phyloP scores from a whole-genome alignment of 2,888 invertebrate genomes.

The Heliconius ismenius region DNA sequence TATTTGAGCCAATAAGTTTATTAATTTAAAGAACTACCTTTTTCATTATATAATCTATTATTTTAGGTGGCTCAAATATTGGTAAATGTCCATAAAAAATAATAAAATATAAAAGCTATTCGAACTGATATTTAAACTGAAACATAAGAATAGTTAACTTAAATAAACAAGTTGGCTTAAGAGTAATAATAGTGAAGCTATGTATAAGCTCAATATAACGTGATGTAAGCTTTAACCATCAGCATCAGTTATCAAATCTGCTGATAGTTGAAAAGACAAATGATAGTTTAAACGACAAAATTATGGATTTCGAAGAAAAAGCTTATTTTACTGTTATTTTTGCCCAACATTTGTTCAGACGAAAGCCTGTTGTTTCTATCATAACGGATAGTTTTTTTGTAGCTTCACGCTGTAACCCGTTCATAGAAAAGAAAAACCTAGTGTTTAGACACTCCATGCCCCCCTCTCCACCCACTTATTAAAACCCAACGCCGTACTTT shows the following conservation, averaged over 20 bases:
- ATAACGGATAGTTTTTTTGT: too few relatives aligned
- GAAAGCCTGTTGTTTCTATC: neutral
- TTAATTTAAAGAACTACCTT: neutral
- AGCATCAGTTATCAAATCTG: neutral
- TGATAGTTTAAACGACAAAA: neutral
- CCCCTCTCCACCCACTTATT: too few relatives aligned
- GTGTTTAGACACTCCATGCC: too few relatives aligned
- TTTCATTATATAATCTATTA: neutral
- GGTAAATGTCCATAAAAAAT: neutral
- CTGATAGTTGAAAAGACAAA: neutral
- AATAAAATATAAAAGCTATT: neutral
- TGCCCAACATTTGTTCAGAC: conserved; percentile 17
- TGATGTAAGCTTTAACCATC: neutral
- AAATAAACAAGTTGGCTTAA: neutral
- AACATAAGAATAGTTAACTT: neutral
- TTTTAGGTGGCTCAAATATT: neutral
- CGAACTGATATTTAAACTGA: neutral
- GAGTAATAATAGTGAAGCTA: neutral
- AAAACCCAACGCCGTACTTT: too few relatives aligned
- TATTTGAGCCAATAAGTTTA: neutral
- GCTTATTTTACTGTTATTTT: conserved; percentile 1
- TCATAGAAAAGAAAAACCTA: too few relatives aligned
- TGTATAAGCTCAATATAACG: neutral
- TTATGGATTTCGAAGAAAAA: neutral
- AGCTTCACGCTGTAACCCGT: neutral